Evolutionary conservation across 2,888 invertebrate species (phyloP).

Genomic region (Brachycybe producta): DNA sequence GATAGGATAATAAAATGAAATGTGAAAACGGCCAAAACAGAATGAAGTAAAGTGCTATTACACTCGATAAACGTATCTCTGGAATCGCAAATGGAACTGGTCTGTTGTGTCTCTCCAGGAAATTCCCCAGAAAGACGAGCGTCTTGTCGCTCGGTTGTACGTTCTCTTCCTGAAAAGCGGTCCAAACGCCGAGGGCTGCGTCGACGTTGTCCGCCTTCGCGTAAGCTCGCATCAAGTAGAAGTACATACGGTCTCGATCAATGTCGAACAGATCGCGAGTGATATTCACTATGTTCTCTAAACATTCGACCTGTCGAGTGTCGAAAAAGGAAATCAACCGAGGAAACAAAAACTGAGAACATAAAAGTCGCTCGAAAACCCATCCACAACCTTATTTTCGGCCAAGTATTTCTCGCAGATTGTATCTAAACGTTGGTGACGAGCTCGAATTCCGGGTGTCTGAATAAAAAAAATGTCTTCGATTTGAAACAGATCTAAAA

Average conservation of each 20-base stretch:
- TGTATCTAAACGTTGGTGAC: constrained; percentile 49
- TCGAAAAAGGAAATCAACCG: background rate
- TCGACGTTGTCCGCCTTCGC: constrained; percentile 52
- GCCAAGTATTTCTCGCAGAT: constrained; percentile 47
- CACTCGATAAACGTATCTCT: too few species aligned
- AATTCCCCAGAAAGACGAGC: constrained; percentile 48
- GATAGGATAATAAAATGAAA: too few species aligned
- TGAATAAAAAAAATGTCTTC: constrained; percentile 26
- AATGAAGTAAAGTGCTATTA: too few species aligned
- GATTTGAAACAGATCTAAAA: constrained; percentile 4
- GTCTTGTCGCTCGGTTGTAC: constrained; percentile 56
- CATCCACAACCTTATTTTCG: constrained; percentile 36
- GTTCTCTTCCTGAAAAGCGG: constrained; percentile 69
- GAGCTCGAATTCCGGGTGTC: constrained; percentile 62
- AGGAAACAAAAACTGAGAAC: constrained; percentile 6
- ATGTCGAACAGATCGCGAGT: constrained; percentile 62
- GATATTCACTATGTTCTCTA: constrained; percentile 64
- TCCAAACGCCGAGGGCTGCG: constrained; percentile 66
- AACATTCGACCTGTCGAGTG: constrained; percentile 42
- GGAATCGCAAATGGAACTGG: constrained; percentile 61
- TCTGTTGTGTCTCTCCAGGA: constrained; percentile 48
- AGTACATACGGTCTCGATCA: constrained; percentile 60
- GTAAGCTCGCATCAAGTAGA: constrained; percentile 59
- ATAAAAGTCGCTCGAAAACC: background rate
- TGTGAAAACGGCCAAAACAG: too few species aligned